Conservation (phyloP, 53 echinoderm and acorn worm genomes). For the Henricia sp. region DNA sequence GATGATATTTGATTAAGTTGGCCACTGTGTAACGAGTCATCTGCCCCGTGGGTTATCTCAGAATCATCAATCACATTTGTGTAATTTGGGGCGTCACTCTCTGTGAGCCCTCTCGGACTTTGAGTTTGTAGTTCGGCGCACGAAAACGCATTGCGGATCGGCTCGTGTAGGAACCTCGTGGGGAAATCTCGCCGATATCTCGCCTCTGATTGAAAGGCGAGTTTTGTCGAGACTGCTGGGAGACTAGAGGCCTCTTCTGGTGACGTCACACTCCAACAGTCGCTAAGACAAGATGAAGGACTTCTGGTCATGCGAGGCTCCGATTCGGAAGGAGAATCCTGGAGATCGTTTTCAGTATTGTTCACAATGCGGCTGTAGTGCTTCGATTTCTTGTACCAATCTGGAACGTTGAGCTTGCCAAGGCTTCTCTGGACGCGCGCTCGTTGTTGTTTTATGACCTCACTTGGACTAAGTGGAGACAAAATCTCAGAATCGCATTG, state of each 20-base stretch:
- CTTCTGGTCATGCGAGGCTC: conserved; percentile 56
- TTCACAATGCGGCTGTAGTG: conserved; percentile 51
- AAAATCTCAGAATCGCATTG: conserved; percentile 19
- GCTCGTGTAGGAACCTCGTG: conserved; percentile 7
- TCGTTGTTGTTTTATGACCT: conserved; percentile 38
- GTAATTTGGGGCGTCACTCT: conserved; percentile 3
- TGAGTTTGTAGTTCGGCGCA: conserved; percentile 51
- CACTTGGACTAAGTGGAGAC: conserved; percentile 51
- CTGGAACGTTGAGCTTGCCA: conserved; percentile 66
- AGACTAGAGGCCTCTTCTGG: conserved; percentile 30
- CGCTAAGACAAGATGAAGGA: conserved; percentile 52
- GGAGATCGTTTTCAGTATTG: not conserved
- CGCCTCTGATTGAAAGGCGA: conserved; percentile 58
- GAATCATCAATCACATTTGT: conserved; percentile 15
- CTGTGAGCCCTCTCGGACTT: not conserved
- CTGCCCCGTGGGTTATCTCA: conserved; percentile 15
- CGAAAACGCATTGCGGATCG: conserved; percentile 61
- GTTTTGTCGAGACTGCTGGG: conserved; percentile 44
- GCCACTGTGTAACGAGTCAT: not conserved
- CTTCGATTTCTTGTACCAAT: conserved; percentile 73
- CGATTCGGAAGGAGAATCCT: conserved; percentile 20
- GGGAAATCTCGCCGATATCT: conserved; percentile 56
- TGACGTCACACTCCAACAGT: conserved; percentile 61
- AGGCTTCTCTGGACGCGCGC: conserved; percentile 50
- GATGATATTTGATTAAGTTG: conserved; percentile 42